Conservation (phyloP, 2,888 invertebrate species). For the Harmothoe impar region DNA sequence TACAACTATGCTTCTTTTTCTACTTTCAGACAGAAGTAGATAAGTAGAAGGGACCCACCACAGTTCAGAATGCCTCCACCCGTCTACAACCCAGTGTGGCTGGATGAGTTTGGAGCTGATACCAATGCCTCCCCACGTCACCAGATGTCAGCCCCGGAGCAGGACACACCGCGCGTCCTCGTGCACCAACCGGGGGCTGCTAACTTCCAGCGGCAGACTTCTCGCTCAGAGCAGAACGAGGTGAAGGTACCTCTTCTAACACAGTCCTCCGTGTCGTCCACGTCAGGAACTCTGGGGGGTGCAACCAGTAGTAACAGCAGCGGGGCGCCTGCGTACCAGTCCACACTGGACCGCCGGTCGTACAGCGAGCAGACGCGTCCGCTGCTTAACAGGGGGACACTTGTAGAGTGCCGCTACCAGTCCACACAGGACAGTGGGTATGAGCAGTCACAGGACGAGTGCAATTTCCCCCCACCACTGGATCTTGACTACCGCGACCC, state of each 20-base stretch:
- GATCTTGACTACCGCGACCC: constrained; percentile 35
- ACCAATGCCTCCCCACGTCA: neutral
- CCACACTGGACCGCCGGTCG: neutral
- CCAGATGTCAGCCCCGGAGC: neutral
- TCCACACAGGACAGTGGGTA: constrained; percentile 57
- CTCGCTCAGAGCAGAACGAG: constrained; percentile 40
- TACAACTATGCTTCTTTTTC: neutral
- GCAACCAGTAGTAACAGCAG: neutral
- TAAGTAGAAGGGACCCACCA: neutral
- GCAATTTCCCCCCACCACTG: constrained; percentile 40
- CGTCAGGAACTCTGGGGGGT: neutral
- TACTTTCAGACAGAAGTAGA: neutral
- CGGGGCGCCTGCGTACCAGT: constrained; percentile 38
- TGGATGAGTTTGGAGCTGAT: constrained; percentile 42
- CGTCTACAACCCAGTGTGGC: constrained; percentile 44
- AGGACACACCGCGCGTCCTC: constrained; percentile 24
- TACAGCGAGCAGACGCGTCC: constrained; percentile 16
- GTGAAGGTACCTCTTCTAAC: constrained; percentile 47
- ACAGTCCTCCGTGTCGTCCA: neutral
- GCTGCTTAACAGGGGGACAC: constrained; percentile 44
- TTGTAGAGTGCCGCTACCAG: constrained; percentile 58
- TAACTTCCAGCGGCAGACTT: neutral
- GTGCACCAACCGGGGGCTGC: constrained; percentile 21
- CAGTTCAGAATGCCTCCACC: constrained; percentile 35
- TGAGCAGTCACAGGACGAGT: constrained; percentile 56